Percentiles rank a stretch among this genome's conserved stretches.
phyloP scores from a whole-genome alignment of 2,888 invertebrate species.

The Exocentrus adspersus region DNA sequence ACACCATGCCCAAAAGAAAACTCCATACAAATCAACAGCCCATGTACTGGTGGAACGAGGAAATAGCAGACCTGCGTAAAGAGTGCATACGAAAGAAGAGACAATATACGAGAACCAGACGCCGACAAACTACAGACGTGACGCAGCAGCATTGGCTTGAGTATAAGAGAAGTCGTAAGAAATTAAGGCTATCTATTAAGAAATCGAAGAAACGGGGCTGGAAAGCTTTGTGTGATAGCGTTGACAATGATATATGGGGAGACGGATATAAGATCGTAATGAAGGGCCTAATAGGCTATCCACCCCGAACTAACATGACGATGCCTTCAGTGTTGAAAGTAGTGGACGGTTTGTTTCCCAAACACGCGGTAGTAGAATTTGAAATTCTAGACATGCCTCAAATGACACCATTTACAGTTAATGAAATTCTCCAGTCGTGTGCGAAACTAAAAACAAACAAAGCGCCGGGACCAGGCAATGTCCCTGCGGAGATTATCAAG shows the following conservation, averaged over 20 bases:
- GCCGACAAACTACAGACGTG: neutral
- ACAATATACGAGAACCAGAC: slow-evolving; percentile 9
- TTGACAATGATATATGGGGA: neutral
- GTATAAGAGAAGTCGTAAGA: slow-evolving; percentile 7
- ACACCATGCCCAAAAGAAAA: slow-evolving; percentile 18
- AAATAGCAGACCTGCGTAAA: neutral
- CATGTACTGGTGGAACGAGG: slow-evolving; percentile 19
- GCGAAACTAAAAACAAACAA: slow-evolving; percentile 9
- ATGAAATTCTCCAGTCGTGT: slow-evolving; percentile 7
- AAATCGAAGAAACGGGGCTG: slow-evolving; percentile 23
- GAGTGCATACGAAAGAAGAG: slow-evolving; percentile 10
- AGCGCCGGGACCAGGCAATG: slow-evolving; percentile 7
- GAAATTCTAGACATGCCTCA: neutral
- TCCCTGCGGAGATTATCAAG: slow-evolving; percentile 19
- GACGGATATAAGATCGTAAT: slow-evolving; percentile 29
- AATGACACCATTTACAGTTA: slow-evolving; percentile 7
- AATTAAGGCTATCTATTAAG: slow-evolving; percentile 11
- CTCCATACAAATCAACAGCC: neutral
- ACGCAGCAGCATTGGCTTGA: slow-evolving; percentile 7
- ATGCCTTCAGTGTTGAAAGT: slow-evolving; percentile 13
- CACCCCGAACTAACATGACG: slow-evolving; percentile 14
- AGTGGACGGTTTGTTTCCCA: slow-evolving; percentile 28
- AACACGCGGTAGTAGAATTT: slow-evolving; percentile 2
- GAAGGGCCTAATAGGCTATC: slow-evolving; percentile 17
- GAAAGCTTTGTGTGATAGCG: slow-evolving; percentile 17